Base-by-base conservation (phyloP, 2,797 vertebrate species). In the Nannoperca australis region DNA sequence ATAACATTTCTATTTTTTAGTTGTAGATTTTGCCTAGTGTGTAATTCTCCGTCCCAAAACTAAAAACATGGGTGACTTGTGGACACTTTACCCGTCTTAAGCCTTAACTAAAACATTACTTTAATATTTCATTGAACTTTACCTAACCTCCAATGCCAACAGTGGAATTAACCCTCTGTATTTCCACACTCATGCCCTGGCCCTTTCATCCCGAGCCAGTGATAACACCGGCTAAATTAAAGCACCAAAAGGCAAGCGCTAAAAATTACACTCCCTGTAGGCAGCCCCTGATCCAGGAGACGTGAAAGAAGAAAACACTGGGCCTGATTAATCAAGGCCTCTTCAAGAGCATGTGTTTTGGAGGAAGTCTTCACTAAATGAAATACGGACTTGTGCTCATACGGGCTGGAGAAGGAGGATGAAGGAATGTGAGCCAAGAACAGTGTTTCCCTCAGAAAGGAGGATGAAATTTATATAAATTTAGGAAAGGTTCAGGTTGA, bases 331-430 rank as follows among this genome's bases (percentile, higher is more conserved):
- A 96, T 97, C 92, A 91, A 86, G 54, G 85, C 84, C 94, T 90
- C 93, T 89, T 83, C 93, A 94, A 94, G 92, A 95, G 96, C 90
- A 92, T 90, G 91, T 95, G 94, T 96, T 97, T 95, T 95, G 93
- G 92, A 96, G 97, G 96, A 97, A 97, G 96, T 97, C 97, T 97
- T 97, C 92, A 95, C 93, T 96, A 93, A 95, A 93, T 97, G 94
- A 97, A 97, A 95, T 97, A 97, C 87, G 93, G 93, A 79, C 91
- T 80, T 70, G 85, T 90, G 91, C 83, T 87, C 88, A 84, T 91
- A 20, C 83, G 80, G 81, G 73, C 14, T 54, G 64, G 47, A 75
- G 78, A 64, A 90, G 85, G 87, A 95, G 90, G 93, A 91, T 94
- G 93, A 95, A 94, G 79, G 65, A 87, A 79, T 78, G 53, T 53